Evolutionary conservation across 2,797 vertebrate genomes (phyloP).

Genomic region (Argyrosomus regius): DNA sequence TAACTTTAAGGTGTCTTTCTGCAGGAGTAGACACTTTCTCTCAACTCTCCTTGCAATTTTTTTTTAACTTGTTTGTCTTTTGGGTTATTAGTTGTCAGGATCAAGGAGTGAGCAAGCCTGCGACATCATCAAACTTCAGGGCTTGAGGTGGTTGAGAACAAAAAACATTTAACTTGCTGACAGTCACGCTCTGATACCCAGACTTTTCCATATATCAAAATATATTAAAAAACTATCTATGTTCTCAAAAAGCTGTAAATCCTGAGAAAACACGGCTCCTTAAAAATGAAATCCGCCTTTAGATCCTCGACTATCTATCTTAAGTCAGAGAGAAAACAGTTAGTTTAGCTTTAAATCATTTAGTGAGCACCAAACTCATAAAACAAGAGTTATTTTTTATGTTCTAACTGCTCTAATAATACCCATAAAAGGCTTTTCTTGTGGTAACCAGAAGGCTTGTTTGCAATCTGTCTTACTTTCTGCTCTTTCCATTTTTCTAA

Average conservation of each 20-base stretch:
- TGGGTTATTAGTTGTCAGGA: slow-evolving; percentile 43
- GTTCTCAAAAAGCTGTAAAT: not conserved
- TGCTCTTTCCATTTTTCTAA: slow-evolving; percentile 27
- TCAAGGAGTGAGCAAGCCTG: slow-evolving; percentile 30
- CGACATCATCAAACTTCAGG: slow-evolving; percentile 8
- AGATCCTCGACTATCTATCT: not conserved
- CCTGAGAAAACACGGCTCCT: not conserved
- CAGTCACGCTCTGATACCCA: not conserved
- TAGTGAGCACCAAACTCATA: slow-evolving; percentile 1
- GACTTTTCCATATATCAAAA: not conserved
- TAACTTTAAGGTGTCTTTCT: slow-evolving; percentile 34
- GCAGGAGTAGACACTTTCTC: slow-evolving; percentile 25
- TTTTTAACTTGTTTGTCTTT: slow-evolving; percentile 9
- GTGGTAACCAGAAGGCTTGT: slow-evolving; percentile 29
- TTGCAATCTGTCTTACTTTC: slow-evolving; percentile 17
- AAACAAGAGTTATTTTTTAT: slow-evolving; percentile 32
- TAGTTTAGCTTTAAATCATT: slow-evolving; percentile 33
- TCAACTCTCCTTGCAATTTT: slow-evolving; percentile 23
- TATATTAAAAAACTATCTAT: not conserved
- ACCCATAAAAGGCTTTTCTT: slow-evolving; percentile 31
- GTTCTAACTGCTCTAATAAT: slow-evolving; percentile 8
- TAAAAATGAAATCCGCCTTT: not conserved
- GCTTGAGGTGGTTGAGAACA: slow-evolving; percentile 16
- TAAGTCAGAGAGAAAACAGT: not conserved
- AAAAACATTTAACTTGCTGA: slow-evolving; percentile 26